Conservation (phyloP, 2,888 invertebrate species). For the Phaonia tiefii region DNA sequence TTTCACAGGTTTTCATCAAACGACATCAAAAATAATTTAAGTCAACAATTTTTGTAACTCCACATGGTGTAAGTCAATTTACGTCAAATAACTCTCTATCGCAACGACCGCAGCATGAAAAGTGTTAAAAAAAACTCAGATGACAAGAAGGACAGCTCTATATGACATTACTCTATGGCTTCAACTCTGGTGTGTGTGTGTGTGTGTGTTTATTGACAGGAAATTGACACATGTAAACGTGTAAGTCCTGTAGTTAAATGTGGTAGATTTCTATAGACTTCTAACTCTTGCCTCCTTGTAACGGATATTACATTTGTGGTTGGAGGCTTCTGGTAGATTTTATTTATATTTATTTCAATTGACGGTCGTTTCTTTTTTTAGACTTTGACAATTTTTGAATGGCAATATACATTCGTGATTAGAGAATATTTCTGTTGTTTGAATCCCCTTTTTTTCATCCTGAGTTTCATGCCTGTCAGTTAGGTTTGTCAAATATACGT, state of each 20-base stretch:
- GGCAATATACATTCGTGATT: constrained; percentile 36
- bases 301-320: constrained; percentile 50
- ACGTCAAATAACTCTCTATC: too few relatives aligned
- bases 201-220: constrained; percentile 47
- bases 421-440: constrained; percentile 16
- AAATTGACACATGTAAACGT: constrained; percentile 14
- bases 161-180: too few relatives aligned
- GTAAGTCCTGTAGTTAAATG: constrained; percentile 4
- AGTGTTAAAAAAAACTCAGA: too few relatives aligned
- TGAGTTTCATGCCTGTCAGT: not conserved
- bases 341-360: constrained; percentile 13
- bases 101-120: too few relatives aligned
- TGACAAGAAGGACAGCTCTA: too few relatives aligned
- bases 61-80: too few relatives aligned
- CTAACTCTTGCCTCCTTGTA: not conserved
- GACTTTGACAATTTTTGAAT: constrained; percentile 35
- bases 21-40: too few relatives aligned
- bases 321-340: constrained; percentile 22
- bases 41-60: too few relatives aligned
- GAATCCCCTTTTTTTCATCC: not conserved
- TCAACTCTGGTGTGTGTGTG: too few relatives aligned
- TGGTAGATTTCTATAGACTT: not conserved
- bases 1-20: too few relatives aligned
- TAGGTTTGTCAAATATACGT: not conserved
- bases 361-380: constrained; percentile 8